Base-by-base conservation (phyloP, 1,140 invertebrate genomes). In the Phymorhynchus buccinoides region DNA sequence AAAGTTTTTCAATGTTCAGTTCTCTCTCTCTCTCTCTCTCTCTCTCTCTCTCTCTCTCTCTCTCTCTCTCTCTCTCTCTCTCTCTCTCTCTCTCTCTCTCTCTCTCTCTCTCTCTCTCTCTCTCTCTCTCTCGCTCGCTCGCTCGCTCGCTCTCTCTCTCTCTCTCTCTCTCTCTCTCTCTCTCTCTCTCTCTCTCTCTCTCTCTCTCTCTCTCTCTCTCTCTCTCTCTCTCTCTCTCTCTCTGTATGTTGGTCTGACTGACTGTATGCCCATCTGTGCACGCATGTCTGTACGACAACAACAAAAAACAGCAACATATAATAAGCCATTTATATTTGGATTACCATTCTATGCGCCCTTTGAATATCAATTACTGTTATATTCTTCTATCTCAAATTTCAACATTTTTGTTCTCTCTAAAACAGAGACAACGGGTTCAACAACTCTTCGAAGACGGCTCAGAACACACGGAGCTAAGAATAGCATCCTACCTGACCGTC, bases 401-500 rank as follows among this genome's bases (percentile, higher is more conserved):
- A n/a, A n/a, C 27, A 7, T n/a, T n/a, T 27, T 41, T 22, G 39
- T 79, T 78, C 84, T 77, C 86, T 84, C 66, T 85, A 56, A 81
- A 86, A 3, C 86, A 92, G 92, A 89, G 90, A 87, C 88, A 89
- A 9, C 88, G 91, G 1, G 86, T 94, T 3, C 84, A 96, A 48
- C 93, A 94, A n/a, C 94, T 96, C 52, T 98, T 96, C 91, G 94
- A 95, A 32, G 96, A 97, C 88, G 94, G 94, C 75, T 94, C 94
- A 1, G 93, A 96, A 80, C 96, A 98, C 89, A 94, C 96, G 0
- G 97, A 99, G 94, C 92, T 99, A n/a, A 95, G 98, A 66, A 97
- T 98, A 56, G 96, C 96, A 1, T 96, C 97, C 9, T 99, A 98
- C 91, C 91, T 98, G 37, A 96, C 97, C 92, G 94, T 97, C 7